phyloP scores from a whole-genome alignment of 2,797 vertebrate genomes.

The Pempheris klunzingeri region DNA sequence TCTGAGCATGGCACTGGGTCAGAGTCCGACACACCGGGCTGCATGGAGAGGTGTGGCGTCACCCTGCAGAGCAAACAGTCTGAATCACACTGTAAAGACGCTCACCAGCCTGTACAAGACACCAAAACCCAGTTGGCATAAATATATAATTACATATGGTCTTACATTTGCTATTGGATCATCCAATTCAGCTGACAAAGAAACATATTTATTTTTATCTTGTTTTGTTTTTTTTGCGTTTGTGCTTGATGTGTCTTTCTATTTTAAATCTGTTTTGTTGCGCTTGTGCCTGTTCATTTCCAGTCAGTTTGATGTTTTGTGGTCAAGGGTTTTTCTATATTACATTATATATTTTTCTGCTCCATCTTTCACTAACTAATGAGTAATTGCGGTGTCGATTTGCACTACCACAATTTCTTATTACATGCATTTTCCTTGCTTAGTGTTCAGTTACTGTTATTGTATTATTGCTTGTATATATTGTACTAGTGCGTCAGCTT shows the following conservation, averaged over 20 bases:
- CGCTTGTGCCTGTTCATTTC: neutral
- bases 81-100: slow-evolving; percentile 44
- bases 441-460: neutral
- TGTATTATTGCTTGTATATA: neutral
- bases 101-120: slow-evolving; percentile 4
- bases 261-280: neutral
- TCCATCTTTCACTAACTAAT: neutral
- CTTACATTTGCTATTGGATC: neutral
- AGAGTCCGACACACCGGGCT: slow-evolving; percentile 76
- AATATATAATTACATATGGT: neutral
- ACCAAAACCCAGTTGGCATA: neutral
- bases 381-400: neutral
- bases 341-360: too few relatives aligned
- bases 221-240: neutral
- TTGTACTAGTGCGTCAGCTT: neutral
- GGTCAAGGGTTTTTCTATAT: too few relatives aligned
- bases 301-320: neutral
- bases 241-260: neutral
- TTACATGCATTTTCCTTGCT: neutral
- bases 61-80: slow-evolving; percentile 63
- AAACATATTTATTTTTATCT: neutral
- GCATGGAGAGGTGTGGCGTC: slow-evolving; percentile 70
- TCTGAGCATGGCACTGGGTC: slow-evolving; percentile 59
- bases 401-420: neutral
- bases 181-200: neutral